Evolutionary conservation across 2,797 vertebrate species (phyloP), one percentile per base, ranked within the genome.

Genomic region (Enteromius trimaculatus): DNA sequence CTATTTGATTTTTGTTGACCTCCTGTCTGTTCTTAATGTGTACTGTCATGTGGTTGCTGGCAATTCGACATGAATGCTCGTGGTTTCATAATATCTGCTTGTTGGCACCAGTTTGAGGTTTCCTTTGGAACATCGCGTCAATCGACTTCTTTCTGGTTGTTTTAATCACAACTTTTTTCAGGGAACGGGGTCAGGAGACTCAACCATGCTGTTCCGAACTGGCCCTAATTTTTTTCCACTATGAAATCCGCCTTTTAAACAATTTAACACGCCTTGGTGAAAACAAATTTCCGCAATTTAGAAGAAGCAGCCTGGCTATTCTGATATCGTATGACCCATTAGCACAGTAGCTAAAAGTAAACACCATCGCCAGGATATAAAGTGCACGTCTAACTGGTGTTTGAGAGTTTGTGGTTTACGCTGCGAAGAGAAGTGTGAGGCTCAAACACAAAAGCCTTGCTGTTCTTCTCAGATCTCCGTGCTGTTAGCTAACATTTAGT

Each of bases 321-420:
- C 34, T 58, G n/a, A 58, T 29, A 55, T 44, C 79, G 31, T 44
- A 47, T 71, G 51, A 80, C 34, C 34, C 16, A 70, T 55, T 70
- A 55, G 49, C 65, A 80, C 65, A 58, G 3, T 42, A 10, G 17
- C 6, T 19, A 42, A 49, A 79, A 68, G 31, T 53, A 53, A 80
- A 71, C 79, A 42, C 31, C n/a, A 68, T 19, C 5, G 1, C 37
- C 17, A 26, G 42, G n/a, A 80, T 69, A 19, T 79, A 4, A 10
- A 68, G 49, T 34, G 4, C 3, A 69, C 4, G 9, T 69, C 65
- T 69, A n/a, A 11, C 6, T 0, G 3, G 6, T 39, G 23, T 55
- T 79, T 34, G 42, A 34, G 26, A 75, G 2, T 44, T 83, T 62
- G 58, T 70, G 62, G 17, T 80, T 74, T 16, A 26, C 13, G 44